Conservation (phyloP, 2,113 vertebrate species). For the Speoplatyrhinus poulsoni region DNA sequence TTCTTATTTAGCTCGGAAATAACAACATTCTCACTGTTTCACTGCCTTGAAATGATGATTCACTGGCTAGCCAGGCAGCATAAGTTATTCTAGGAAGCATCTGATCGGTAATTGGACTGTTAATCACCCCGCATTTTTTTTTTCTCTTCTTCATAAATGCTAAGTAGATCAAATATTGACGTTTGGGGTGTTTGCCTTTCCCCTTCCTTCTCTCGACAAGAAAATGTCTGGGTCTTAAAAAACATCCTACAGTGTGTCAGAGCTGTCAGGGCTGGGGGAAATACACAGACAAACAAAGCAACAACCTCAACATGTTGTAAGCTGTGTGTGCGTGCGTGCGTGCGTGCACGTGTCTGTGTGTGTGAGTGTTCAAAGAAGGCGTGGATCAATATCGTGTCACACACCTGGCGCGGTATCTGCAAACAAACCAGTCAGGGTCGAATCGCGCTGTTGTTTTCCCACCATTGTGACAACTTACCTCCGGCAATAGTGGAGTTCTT, state of each 20-base stretch:
- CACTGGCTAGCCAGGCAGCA: no score
- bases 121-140: neutral
- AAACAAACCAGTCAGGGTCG: no score
- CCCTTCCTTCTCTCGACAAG: neutral
- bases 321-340: no score
- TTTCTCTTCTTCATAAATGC: neutral
- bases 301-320: neutral
- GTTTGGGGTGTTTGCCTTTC: neutral
- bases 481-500: neutral
- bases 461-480: neutral
- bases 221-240: constrained; percentile 6
- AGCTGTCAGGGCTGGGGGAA: neutral
- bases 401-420: no score
- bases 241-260: constrained; percentile 6
- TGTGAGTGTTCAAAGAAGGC: neutral
- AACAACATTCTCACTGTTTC: no score
- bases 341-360: neutral
- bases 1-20: no score
- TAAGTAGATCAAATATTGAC: neutral
- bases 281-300: constrained; percentile 1
- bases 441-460: no score
- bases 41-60: no score
- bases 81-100: neutral
- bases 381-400: constrained; percentile 2
- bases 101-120: neutral